phyloP scores from a whole-genome alignment of 2,113 vertebrate species.

The Ceyx margarethae region DNA sequence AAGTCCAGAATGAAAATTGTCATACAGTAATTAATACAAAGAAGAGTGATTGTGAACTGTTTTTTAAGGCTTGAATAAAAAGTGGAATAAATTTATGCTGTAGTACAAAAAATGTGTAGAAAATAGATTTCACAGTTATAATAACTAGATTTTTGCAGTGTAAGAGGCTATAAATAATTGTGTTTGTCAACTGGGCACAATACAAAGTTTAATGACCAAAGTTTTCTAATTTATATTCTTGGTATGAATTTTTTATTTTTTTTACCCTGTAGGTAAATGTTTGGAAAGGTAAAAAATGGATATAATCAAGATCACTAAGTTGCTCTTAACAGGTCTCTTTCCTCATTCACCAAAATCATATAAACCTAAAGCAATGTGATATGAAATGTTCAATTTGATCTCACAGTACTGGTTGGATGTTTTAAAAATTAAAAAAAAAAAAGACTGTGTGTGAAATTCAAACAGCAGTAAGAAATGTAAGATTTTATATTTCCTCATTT shows the following conservation, averaged over 20 bases:
- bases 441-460: background rate
- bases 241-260: background rate
- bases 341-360: rapidly evolving
- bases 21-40: background rate
- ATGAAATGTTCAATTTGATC: background rate
- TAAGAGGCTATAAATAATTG: background rate
- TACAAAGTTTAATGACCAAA: background rate
- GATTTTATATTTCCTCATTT: background rate
- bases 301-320: background rate
- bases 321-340: background rate
- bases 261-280: background rate
- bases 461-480: background rate
- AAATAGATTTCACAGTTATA: background rate
- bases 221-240: background rate
- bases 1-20: background rate
- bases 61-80: background rate
- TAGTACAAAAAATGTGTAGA: background rate
- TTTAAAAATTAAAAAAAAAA: background rate
- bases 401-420: background rate
- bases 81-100: background rate
- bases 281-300: background rate
- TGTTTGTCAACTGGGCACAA: background rate
- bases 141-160: background rate
- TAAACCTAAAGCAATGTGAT: background rate
- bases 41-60: background rate